Evolutionary conservation across 2,797 vertebrate genomes (phyloP).

Genomic region (Hybognathus amarus): DNA sequence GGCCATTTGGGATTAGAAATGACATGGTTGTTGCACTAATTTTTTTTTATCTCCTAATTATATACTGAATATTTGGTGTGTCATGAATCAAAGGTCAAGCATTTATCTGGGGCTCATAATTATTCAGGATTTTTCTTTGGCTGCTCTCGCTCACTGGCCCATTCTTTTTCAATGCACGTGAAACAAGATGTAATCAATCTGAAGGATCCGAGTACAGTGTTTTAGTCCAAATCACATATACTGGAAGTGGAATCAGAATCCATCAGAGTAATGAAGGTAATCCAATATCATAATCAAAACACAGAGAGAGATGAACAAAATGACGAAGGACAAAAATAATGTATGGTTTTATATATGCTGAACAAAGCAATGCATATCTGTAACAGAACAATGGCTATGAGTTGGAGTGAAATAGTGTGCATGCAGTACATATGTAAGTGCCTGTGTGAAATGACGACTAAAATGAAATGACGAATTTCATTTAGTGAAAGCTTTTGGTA

Average conservation of each 20-base stretch:
- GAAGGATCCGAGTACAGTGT: constrained; percentile 5
- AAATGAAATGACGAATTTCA: too few species aligned
- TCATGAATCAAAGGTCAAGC: constrained; percentile 57
- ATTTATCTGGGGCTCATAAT: constrained; percentile 46
- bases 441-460: too few species aligned
- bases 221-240: constrained; percentile 28
- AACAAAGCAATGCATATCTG: constrained; percentile 8
- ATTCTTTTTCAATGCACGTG: constrained; percentile 26
- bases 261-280: constrained; percentile 30
- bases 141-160: constrained; percentile 17
- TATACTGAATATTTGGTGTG: constrained; percentile 46
- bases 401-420: neutral
- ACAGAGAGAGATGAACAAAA: neutral
- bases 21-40: constrained; percentile 32
- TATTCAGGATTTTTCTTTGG: neutral
- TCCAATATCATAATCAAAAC: constrained; percentile 24
- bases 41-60: constrained; percentile 51
- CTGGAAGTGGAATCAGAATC: constrained; percentile 15
- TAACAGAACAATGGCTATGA: neutral
- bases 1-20: constrained; percentile 46
- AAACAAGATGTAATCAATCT: constrained; percentile 22
- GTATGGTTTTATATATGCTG: constrained; percentile 20
- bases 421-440: neutral
- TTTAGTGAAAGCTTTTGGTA: too few species aligned
- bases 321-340: neutral